Evolutionary conservation across 2,888 invertebrate species (phyloP), one percentile per base, ranked within the genome.

Genomic region (Amiota mariae): DNA sequence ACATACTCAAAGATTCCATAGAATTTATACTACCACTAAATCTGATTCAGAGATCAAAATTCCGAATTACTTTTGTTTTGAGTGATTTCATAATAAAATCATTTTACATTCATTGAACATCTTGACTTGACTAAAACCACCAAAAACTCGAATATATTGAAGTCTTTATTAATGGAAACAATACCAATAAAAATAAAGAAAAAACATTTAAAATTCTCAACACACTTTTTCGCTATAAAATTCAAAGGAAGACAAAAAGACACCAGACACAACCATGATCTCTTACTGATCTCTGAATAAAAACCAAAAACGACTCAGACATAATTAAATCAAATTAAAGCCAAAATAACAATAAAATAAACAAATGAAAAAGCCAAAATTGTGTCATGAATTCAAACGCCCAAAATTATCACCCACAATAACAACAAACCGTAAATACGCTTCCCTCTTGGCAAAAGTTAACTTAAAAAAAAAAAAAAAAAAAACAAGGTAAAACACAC

Each of bases 351-450:
- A 6, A 4, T 36, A 6, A 36, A 36, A 36, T 36, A 36, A 36
- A 6, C 36, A 36, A 36, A 36, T 36, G 6, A n/a, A 51, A 74
- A 59, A 36, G 36, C 2, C 20, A 15, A 59, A 67, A 66, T 72
- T 74, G 72, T 74, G 74, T 70, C 70, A 57, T 70, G 80, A 80
- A 79, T 12, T 9, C 67, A 54, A 54, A 76, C 75, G 76, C 73
- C 11, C 20, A 51, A 68, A 68, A 24, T n/a, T 18, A 59, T 15
- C n/a, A 68, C 54, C 48, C 24, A 47, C 67, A 68, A 63, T 63
- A 20, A 49, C 51, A 48, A 47, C 36, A 48, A 66, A n/a, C 15
- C 24, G 71, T 76, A 67, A 73, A 72, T 71, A 20, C 9, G 49
- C 63, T 63, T 61, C 54, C 36, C 73, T 68, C 48, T 49, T 72